Base-by-base conservation (phyloP, 2,113 vertebrate species). In the Picathartes gymnocephalus region DNA sequence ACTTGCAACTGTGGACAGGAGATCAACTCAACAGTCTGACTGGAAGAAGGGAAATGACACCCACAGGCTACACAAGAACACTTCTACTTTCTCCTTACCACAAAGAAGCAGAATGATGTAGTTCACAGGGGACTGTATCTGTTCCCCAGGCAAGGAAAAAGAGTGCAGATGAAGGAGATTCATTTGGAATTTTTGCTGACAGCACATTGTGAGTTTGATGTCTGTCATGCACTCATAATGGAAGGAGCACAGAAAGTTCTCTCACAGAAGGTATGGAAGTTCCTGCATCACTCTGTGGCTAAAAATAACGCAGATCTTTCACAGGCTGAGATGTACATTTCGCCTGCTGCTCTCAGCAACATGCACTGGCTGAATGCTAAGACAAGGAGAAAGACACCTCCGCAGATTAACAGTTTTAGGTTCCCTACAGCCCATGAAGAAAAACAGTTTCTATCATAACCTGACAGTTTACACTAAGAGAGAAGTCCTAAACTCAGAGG, bases 11-110 rank as follows among this genome's bases (percentile, higher is more conserved):
- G 9, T 10, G 11, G 13, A n/a, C 20, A 86, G 45, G 51, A 92
- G 39, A 42, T 22, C 28, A 74, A 24, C 50, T 39, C 37, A 28
- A n/a, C 30, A 61, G 39, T 47, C 48, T 11, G 69, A 62, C 48
- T n/a, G 35, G 17, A 35, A 58, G 31, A 77, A 92, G 30, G n/a
- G 56, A 62, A 88, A 62, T 45, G 50, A 17, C n/a, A 69, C 4
- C 11, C 6, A 4, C 1, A 0, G 2, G 2, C 27, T 60, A 47
- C 22, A 53, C 45, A 37, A 47, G 42, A 61, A 66, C 28, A 45
- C 9, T 61, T 64, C 65, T 11, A 35, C 15, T 37, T 66, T 86
- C 31, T 42, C 37, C n/a, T 73, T 42, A 83, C 35, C 21, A 77
- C 24, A 65, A 77, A 70, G 50, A 50, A 76, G 37, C 22, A 78